Conservation (phyloP, 2,888 invertebrate species). For the Cephalotes varians region DNA sequence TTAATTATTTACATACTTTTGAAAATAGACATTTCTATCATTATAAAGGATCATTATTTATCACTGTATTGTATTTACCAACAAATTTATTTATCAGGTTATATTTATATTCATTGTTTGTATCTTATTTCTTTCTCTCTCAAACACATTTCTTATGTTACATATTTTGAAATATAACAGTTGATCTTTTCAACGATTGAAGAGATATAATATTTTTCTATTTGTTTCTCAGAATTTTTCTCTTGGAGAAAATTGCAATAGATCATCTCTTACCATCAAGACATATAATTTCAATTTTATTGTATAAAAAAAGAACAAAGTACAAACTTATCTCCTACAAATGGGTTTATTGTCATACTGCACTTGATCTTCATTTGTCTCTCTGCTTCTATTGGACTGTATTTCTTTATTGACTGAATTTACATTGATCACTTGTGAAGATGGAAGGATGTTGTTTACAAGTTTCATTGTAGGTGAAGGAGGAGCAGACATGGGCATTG, state of each 20-base stretch:
- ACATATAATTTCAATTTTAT: constrained; percentile 59
- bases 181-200: constrained; percentile 1
- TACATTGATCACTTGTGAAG: constrained; percentile 54
- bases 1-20: too few species aligned
- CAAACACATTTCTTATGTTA: not conserved
- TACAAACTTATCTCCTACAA: constrained; percentile 66
- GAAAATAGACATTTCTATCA: too few species aligned
- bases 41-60: too few species aligned
- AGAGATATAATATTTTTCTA: not conserved
- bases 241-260: not conserved
- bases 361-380: constrained; percentile 71
- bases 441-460: constrained; percentile 56
- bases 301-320: constrained; percentile 54
- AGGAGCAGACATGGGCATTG: constrained; percentile 60
- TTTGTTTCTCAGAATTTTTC: not conserved
- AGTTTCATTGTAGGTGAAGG: constrained; percentile 62
- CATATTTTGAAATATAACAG: not conserved
- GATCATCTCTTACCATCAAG: constrained; percentile 37
- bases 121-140: not conserved
- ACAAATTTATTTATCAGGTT: not conserved
- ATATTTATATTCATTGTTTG: too few species aligned
- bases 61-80: not conserved
- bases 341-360: constrained; percentile 71
- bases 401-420: constrained; percentile 69
- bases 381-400: constrained; percentile 63